phyloP scores from a whole-genome alignment of 2,797 vertebrate genomes.

The Eidolon dupreanum region DNA sequence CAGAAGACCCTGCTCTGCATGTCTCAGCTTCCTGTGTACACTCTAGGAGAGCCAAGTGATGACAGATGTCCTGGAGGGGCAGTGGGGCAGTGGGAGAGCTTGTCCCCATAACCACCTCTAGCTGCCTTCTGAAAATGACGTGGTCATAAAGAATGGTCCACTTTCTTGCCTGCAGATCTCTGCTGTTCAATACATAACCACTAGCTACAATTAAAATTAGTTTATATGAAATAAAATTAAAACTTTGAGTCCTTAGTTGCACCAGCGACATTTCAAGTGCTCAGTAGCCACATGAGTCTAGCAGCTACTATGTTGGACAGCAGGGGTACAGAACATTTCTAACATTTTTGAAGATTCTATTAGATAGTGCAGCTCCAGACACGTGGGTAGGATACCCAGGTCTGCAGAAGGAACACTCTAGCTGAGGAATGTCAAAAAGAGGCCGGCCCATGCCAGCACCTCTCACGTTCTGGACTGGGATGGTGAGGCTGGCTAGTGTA shows the following conservation, averaged over 20 bases:
- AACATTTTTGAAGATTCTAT: background rate
- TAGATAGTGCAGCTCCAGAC: background rate
- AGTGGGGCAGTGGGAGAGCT: background rate
- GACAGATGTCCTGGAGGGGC: background rate
- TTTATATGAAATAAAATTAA: background rate
- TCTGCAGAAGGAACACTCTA: background rate
- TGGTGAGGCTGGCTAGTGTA: background rate
- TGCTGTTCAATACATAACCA: background rate
- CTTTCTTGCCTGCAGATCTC: background rate
- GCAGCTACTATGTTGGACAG: background rate
- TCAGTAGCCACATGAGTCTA: background rate
- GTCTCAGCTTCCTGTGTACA: background rate
- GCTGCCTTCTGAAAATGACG: background rate
- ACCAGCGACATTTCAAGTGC: background rate
- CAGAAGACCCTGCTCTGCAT: background rate
- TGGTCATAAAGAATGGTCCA: background rate
- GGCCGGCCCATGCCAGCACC: accelerated
- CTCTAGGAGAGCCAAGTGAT: background rate
- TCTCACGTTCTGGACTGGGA: background rate
- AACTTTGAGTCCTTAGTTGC: background rate
- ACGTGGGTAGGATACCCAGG: background rate
- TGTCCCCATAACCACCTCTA: background rate
- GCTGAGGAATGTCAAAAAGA: background rate
- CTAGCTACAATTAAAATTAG: background rate
- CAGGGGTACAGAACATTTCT: background rate